A percentile compares a stretch with the other conserved stretches of the same genome.
Evolutionary conservation across 2,888 invertebrate genomes (phyloP).

Genomic region (Lacanobia oleracea): DNA sequence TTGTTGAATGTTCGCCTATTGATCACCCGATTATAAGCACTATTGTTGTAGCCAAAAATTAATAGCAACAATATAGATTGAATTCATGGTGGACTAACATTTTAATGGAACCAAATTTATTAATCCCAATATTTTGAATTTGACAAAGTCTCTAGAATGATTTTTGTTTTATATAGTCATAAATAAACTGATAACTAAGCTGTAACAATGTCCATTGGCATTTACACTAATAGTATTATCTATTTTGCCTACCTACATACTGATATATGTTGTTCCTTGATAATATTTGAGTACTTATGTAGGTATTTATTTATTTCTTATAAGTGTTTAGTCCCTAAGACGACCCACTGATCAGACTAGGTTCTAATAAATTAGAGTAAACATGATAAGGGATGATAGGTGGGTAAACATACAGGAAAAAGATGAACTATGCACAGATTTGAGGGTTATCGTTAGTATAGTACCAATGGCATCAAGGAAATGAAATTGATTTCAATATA

Average conservation of each 20-base stretch:
- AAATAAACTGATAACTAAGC: constrained; percentile 33
- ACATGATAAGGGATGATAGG: background rate
- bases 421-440: background rate
- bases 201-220: constrained; percentile 14
- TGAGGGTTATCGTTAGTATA: constrained; percentile 42
- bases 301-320: constrained; percentile 23
- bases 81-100: background rate
- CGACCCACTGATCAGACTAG: background rate
- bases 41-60: background rate
- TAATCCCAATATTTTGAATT: background rate
- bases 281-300: constrained; percentile 24
- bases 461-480: constrained; percentile 6
- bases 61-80: background rate
- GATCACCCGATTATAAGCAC: background rate
- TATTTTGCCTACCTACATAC: constrained; percentile 27
- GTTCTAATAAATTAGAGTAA: constrained; percentile 6
- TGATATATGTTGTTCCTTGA: constrained; percentile 44
- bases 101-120: background rate
- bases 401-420: background rate
- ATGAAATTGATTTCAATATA: background rate
- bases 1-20: background rate
- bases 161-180: constrained; percentile 19
- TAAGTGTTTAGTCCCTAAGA: background rate
- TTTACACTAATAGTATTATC: constrained; percentile 37
- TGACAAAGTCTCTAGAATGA: background rate